A percentile compares a stretch with the other conserved stretches of the same genome.
These are phyloP conservation scores for Prenolepis imparis DNA, from an alignment of 2,888 invertebrate species.

Conservation along the genomic window DNA sequence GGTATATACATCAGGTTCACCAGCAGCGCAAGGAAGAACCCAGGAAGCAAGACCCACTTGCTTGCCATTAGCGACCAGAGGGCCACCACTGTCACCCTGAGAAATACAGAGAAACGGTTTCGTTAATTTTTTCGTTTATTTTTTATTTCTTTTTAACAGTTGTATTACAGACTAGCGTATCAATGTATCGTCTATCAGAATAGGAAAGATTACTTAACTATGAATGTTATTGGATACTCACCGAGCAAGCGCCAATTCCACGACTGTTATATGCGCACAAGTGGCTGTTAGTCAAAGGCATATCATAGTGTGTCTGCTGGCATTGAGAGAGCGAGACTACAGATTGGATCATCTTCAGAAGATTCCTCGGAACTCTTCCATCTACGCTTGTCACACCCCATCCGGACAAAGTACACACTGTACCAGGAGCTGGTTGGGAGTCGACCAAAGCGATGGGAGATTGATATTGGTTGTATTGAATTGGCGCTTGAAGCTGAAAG, in stretches of 20 bases:
- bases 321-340: constrained; percentile 42
- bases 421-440: neutral
- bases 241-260: constrained; percentile 63
- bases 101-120: constrained; percentile 10
- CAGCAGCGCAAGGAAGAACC: constrained; percentile 62
- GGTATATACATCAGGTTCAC: constrained; percentile 65
- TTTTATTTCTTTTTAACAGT: neutral
- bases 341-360: constrained; percentile 58
- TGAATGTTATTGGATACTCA: constrained; percentile 7
- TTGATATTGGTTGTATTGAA: constrained; percentile 57
- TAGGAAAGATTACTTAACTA: neutral
- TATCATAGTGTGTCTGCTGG: neutral
- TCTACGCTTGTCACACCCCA: constrained; percentile 54
- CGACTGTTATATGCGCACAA: neutral
- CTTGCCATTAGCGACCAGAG: constrained; percentile 59
- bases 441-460: constrained; percentile 61
- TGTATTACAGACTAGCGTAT: neutral
- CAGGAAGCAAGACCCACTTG: constrained; percentile 69
- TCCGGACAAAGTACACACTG: constrained; percentile 56
- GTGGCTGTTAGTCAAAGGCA: constrained; percentile 27
- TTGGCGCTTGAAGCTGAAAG: constrained; percentile 60
- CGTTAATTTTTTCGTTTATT: constrained; percentile 7
- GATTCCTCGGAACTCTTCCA: constrained; percentile 16
- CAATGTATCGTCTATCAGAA: neutral
- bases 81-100: constrained; percentile 76